Evolutionary conservation across 92 coral and sea anemone species (phyloP), one percentile per base, ranked within the genome.

Genomic region (Palythoa grandis): DNA sequence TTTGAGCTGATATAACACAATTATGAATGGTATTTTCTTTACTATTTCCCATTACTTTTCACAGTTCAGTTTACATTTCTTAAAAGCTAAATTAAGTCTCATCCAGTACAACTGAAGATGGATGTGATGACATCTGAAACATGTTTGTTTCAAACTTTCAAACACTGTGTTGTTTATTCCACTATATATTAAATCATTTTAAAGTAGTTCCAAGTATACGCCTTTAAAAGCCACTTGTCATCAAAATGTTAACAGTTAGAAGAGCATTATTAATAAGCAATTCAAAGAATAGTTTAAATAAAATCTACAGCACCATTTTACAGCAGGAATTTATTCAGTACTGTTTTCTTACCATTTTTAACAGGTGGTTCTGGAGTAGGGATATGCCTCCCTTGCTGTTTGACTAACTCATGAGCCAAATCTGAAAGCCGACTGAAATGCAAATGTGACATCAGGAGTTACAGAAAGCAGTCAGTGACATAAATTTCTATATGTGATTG

Each of bases 341-440:
- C 19, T 20, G 16, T 54, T 63, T 17, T 40, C 72, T 24, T 80
- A 80, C 85, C 85, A 39, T 80, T 80, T 14, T 65, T 80, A 2
- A 65, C 60, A 12, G 85, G 85, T 1, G 37, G 38, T 19, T 23
- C 74, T 80, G 85, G 74, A 12, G 85, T 43, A 14, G 85, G 85
- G 19, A 66, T 63, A 68, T 65, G 74, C 10, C 61, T 70, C 12
- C 85, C 85, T 57, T 63, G 73, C 43, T 80, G 85, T 40, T 80
- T 80, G 85, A 80, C 85, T 20, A 80, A 40, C 52, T 70, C 39
- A 47, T 91, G 91, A 7, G 91, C 93, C 53, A 76, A 68, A 67
- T 91, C 93, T 40, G 93, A 91, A n/a, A 91, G 91, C 66, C 93
- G 88, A 78, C 93, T 90, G 40, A 76, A 56, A 78, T 3, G 22